phyloP scores from a whole-genome alignment of 2,797 vertebrate genomes.

The Petrocephalus schoutedeni region DNA sequence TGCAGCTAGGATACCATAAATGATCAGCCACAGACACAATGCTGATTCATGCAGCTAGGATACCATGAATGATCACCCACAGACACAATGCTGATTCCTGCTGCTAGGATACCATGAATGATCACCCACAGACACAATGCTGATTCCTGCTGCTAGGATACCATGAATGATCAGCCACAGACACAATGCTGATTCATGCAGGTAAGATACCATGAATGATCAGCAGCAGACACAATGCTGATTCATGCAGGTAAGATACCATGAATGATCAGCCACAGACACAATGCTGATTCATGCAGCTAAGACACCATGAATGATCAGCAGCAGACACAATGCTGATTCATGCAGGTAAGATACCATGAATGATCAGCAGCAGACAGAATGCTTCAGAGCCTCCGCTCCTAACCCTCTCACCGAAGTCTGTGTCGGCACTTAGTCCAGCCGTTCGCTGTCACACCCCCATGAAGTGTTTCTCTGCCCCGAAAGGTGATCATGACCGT shows the following conservation, averaged over 20 bases:
- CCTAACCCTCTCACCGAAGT: no score
- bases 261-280: background rate
- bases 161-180: background rate
- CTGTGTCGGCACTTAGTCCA: background rate
- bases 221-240: background rate
- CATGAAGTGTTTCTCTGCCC: background rate
- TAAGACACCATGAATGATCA: background rate
- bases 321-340: no score
- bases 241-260: background rate
- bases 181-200: background rate
- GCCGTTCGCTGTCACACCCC: background rate
- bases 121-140: background rate
- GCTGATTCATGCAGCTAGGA: background rate
- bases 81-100: background rate
- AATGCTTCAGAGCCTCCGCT: background rate
- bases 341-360: no score
- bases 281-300: background rate
- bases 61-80: background rate
- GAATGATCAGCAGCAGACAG: no score
- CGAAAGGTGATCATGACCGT: slow-evolving; percentile 83
- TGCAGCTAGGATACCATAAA: background rate
- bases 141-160: background rate
- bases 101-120: no score
- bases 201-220: background rate
- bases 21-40: background rate